Evolutionary conservation across 2,888 invertebrate species (phyloP), one percentile per base, ranked within the genome.

Genomic region (Bruchidius siliquastri): DNA sequence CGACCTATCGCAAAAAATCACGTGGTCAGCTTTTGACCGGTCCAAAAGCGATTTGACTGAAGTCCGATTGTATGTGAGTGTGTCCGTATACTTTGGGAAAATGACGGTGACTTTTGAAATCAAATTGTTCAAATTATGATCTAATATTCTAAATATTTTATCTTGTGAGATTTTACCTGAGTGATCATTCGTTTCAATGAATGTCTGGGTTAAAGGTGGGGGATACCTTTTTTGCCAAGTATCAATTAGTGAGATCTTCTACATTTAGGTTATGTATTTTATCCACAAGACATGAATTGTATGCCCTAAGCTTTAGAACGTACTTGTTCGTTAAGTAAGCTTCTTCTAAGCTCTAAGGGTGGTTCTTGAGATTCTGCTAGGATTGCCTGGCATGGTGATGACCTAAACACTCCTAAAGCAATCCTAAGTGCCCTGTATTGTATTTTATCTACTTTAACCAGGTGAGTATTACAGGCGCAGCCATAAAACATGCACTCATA

Each of bases 281-380:
- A 10, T 10, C 8, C 20, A 68, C 2, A 21, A 68, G 68, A 3
- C 6, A 71, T 67, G 71, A 71, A 49, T 71, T 71, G 22, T 67
- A 71, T 66, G 67, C 21, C 32, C 71, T 67, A 20, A 67, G 21
- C 32, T 71, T 67, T 8, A 20, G 1, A 10, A 68, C 20, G 20
- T n/a, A 68, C 20, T 68, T 68, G 10, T 68, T 21, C 6, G 68
- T 21, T 20, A 68, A 22, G 21, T 68, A 68, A 6, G 30, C 22
- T 21, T 68, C 68, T 21, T 20, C 68, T 68, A 1, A 68, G 68
- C 8, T 68, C 8, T 2, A 71, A 21, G n/a, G 71, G 49, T 20
- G 71, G 71, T 67, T 71, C 67, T 21, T 71, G 20, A 20, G 71
- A 32, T 71, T 71, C 71, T 22, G 67, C 71, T 68, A 72, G n/a